Percentiles rank a stretch among this genome's conserved stretches.
phyloP scores from a whole-genome alignment of 2,888 invertebrate genomes.

The Steinernema hermaphroditum region DNA sequence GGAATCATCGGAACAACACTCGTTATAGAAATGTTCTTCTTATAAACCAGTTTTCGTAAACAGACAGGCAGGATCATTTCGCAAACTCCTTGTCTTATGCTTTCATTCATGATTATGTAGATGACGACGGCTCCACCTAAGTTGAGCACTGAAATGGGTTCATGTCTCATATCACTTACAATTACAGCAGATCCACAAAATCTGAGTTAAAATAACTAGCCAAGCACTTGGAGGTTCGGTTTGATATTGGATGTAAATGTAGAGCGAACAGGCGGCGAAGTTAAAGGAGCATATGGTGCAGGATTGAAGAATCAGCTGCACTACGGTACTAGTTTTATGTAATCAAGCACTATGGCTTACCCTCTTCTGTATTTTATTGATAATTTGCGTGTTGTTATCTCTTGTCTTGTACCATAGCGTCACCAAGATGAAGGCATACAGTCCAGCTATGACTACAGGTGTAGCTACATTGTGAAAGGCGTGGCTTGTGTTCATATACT shows the following conservation, averaged over 20 bases:
- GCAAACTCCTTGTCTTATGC: neutral
- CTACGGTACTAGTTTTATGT: no score
- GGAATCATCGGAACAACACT: no score
- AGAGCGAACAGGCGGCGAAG: slow-evolving; percentile 6
- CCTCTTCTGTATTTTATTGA: neutral
- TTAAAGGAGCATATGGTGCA: slow-evolving; percentile 21
- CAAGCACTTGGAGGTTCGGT: slow-evolving; percentile 14
- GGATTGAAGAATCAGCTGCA: slow-evolving; percentile 17
- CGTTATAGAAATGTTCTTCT: neutral
- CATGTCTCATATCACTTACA: neutral
- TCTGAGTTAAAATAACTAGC: slow-evolving; percentile 25
- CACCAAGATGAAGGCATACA: neutral
- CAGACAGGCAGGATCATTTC: neutral
- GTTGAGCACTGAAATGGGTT: no score
- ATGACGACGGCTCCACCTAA: neutral
- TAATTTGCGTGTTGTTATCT: neutral
- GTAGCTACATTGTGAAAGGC: slow-evolving; percentile 23
- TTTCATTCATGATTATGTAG: neutral
- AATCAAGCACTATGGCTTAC: no score
- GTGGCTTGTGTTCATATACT: slow-evolving; percentile 16
- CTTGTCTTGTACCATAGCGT: slow-evolving; percentile 3
- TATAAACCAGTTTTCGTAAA: neutral
- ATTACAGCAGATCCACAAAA: slow-evolving; percentile 23
- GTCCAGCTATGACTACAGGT: slow-evolving; percentile 9
- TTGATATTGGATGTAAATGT: slow-evolving; percentile 22